Evolutionary conservation across 2,888 invertebrate species (phyloP), one percentile per base, ranked within the genome.

Genomic region (Synanthedon andrenaeformis): DNA sequence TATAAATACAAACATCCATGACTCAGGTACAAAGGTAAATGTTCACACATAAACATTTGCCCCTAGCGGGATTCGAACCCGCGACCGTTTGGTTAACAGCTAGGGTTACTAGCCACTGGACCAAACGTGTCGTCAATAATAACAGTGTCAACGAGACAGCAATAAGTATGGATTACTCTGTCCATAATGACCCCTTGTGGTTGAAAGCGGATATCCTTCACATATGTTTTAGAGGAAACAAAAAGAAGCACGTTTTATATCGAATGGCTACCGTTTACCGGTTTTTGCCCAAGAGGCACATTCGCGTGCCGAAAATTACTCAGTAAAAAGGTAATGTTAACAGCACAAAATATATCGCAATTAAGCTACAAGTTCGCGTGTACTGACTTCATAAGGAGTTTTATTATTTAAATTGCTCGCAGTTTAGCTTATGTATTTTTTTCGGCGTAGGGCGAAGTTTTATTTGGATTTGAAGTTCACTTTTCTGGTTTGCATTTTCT

Each of bases 281-380:
- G 61, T 67, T 69, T 69, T 69, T 63, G 63, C 68, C 65, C 59
- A 59, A 62, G 69, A 69, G 69, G 62, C 59, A 60, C 60, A 67
- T 73, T 80, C 79, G 82, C 84, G 82, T 85, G 86, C 73, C 72
- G 76, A 77, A 84, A 84, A 85, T 84, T 77, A 71, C 72, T 58
- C 63, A 58, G 58, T 57, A 53, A 62, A 61, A 64, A 62, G 69
- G 14, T 69, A 72, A 70, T 65, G 66, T 68, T 64, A 65, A 63
- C 65, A 67, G 67, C 19, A 19, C n/a, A 49, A 19, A 49, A 23
- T 49, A 49, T 55, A 53, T 48, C 51, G 55, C 48, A 55, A 57
- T 57, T 57, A 53, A 41, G 19, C 53, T 53, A 52, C 28, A 23
- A 51, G 45, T 53, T 57, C 54, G 57, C 57, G 53, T 57, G 55